These are phyloP conservation scores for Euplagia quadripunctaria DNA, from an alignment of 2,888 invertebrate species.

Conservation along the genomic window DNA sequence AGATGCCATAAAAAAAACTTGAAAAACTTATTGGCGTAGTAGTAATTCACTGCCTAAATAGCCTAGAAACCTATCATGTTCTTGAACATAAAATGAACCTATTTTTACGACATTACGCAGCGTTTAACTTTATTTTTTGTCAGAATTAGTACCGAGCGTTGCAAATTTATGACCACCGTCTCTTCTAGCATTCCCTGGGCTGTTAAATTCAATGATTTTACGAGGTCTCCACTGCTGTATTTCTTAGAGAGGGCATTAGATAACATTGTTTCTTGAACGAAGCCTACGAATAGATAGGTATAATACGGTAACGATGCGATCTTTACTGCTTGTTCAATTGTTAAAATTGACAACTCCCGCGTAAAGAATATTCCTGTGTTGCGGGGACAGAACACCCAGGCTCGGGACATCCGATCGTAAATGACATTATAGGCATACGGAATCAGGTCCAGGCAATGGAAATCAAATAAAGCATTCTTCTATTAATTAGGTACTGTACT, in stretches of 20 bases:
- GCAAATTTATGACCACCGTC: slow-evolving; percentile 15
- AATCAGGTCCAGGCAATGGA: too few relatives aligned
- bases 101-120: slow-evolving; percentile 16
- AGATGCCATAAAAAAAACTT: not conserved
- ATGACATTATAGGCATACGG: too few relatives aligned
- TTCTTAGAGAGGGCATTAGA: slow-evolving; percentile 5
- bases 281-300: not conserved
- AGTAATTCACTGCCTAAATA: slow-evolving; percentile 7
- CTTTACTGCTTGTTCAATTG: too few relatives aligned
- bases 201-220: slow-evolving; percentile 24
- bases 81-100: slow-evolving; percentile 5
- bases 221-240: slow-evolving; percentile 2
- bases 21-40: not conserved
- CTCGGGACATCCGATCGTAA: too few relatives aligned
- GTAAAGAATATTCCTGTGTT: too few relatives aligned
- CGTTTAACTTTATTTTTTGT: slow-evolving; percentile 21
- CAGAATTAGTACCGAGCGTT: slow-evolving; percentile 17
- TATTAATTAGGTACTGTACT: too few relatives aligned
- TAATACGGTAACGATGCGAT: too few relatives aligned
- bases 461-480: too few relatives aligned
- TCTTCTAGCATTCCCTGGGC: slow-evolving; percentile 2
- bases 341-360: too few relatives aligned
- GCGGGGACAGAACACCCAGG: too few relatives aligned
- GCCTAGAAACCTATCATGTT: not conserved
- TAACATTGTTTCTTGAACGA: not conserved